Conservation (phyloP, 2,113 vertebrate genomes). For the Pithys albifrons region DNA sequence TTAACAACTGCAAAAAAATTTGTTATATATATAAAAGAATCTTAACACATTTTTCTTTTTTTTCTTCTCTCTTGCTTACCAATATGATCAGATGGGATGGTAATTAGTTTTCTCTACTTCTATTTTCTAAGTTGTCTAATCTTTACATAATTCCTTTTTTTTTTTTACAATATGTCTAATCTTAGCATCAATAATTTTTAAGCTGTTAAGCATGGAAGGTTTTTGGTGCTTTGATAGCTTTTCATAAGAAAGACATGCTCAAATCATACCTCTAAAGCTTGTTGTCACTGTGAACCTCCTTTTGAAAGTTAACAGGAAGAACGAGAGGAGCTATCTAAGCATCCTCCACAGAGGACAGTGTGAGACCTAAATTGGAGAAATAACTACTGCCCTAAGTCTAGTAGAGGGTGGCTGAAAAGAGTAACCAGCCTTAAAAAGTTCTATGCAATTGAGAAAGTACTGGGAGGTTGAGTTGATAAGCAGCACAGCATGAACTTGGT, state of each 20-base stretch:
- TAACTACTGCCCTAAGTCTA: not conserved
- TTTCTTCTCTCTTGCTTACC: constrained; percentile 76
- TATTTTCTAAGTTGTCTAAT: constrained; percentile 15
- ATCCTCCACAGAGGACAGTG: not conserved
- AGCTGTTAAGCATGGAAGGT: not conserved
- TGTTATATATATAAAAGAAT: not conserved
- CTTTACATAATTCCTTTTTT: not conserved
- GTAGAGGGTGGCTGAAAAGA: not conserved
- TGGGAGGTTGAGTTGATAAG: not conserved
- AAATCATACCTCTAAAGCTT: not conserved
- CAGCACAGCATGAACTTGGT: not conserved
- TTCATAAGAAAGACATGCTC: not conserved
- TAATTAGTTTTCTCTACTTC: constrained; percentile 79
- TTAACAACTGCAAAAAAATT: not conserved
- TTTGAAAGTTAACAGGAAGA: not conserved
- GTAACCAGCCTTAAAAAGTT: not conserved
- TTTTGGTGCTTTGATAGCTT: fast-evolving
- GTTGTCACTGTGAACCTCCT: not conserved
- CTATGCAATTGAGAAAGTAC: not conserved
- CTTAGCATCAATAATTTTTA: not conserved
- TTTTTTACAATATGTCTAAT: not conserved
- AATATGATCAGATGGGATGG: constrained; percentile 93
- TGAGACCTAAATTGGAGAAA: not conserved
- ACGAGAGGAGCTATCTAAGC: not conserved
- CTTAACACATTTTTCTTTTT: constrained; percentile 52